Evolutionary conservation across 2,888 invertebrate genomes (phyloP), one percentile per base, ranked within the genome.

Genomic region (Acanthosepion pharaonis): DNA sequence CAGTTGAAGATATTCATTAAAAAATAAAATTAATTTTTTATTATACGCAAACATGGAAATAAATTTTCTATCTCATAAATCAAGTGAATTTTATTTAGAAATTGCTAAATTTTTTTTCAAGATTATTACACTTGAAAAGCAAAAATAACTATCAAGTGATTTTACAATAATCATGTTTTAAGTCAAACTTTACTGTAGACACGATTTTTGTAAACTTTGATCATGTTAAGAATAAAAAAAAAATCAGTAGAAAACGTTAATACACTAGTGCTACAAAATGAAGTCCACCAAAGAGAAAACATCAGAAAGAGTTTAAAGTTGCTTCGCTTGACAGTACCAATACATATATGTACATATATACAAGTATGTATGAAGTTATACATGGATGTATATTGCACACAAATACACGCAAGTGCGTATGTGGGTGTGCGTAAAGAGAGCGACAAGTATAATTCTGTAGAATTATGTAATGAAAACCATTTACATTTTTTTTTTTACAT

Each of bases 291-390:
- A 78, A 64, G 23, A 28, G 25, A 25, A 64, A 5, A n/a, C 6
- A 18, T 78, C 8, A n/a, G n/a, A 78, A n/a, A n/a, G 28, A 8
- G 9, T 28, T 78, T n/a, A 78, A 78, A 78, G 28, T 28, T 28
- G 78, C n/a, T 78, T 78, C 78, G n/a, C 28, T 78, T 78, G 78
- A 11, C 28, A 8, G 78, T n/a, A 78, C n/a, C 78, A 78, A 78
- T 78, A n/a, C 78, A 78, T 78, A 78, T 78, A 78, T 78, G 78
- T 78, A 78, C 78, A 78, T 78, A 78, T 78, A 78, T 78, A 78
- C 78, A 78, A 78, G 78, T 28, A 78, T 78, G 78, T 78, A 78
- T 78, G 78, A 78, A 78, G 78, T n/a, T 78, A 78, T 78, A 78
- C 78, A 78, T 28, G 28, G 78, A 78, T 78, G 78, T 28, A 78